Base-by-base conservation (phyloP, 2,888 invertebrate species). In the Parnassius glacialis region DNA sequence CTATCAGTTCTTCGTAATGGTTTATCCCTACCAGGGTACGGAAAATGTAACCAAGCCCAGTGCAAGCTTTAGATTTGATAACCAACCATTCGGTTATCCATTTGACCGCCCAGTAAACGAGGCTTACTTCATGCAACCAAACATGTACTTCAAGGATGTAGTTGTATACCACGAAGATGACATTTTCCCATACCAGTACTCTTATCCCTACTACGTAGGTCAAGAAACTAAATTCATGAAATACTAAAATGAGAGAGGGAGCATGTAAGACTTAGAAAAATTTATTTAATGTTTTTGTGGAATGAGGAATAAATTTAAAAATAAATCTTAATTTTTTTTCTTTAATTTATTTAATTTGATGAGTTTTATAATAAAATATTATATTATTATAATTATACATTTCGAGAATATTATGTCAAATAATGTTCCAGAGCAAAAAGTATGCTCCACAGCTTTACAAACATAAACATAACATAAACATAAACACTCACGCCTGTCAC, bases 1-100 rank as follows among this genome's bases (percentile, higher is more conserved):
- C 59, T 93, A 93, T 89, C 93, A 94, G 70, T 74, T 95, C 65
- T 94, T 93, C 82, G 93, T 94, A 59, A 91, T 94, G 57, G 92
- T 94, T 25, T 92, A 92, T 70, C 93, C 94, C 54, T 92, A 86
- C 71, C 81, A 84, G 48, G 83, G 87, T 54, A 79, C 83, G 10
- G 87, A 90, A 55, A 78, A 80, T 45, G 59, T 65, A 20, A 72
- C 76, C 53, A 80, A 81, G 1, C 65, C 70, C 1, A 79, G 77
- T 65, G 78, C 79, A 67, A 72, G 73, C 13, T 79, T 73, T 69
- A 68, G 90, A 47, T 67, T 81, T 44, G 94, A 93, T 71, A 88
- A 86, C 71, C 90, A 90, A 67, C 87, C 93, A 42, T 80, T 92
- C 69, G 93, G 93, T 58, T 94, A 86, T 83, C 94, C 94, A 43